These are phyloP conservation scores for Chaetogeoica ovagalla DNA, from an alignment of 2,888 invertebrate genomes.

Conservation along the genomic window DNA sequence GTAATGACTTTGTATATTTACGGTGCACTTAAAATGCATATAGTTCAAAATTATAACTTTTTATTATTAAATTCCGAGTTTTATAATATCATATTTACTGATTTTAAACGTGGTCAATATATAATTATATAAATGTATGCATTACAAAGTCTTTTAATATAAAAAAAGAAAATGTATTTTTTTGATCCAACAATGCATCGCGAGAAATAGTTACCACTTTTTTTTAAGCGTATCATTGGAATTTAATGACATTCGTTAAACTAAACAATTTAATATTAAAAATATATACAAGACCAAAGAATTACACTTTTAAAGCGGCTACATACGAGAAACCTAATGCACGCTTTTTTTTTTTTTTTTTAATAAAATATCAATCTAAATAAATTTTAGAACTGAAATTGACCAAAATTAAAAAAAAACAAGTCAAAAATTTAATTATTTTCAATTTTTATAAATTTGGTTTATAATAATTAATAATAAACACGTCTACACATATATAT, in stretches of 20 bases:
- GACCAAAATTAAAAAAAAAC: background rate
- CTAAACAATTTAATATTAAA: slow-evolving; percentile 5
- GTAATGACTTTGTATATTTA: background rate
- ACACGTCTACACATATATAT: no score
- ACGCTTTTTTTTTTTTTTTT: background rate
- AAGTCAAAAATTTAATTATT: background rate
- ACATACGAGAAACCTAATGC: no score
- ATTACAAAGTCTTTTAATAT: no score
- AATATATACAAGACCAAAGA: background rate
- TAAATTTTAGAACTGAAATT: background rate
- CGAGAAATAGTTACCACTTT: background rate
- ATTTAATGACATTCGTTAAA: background rate
- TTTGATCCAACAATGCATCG: background rate
- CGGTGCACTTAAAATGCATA: background rate
- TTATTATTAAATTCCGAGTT: background rate
- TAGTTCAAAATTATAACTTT: background rate
- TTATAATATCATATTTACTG: background rate
- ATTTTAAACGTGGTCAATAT: background rate
- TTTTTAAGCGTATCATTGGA: background rate
- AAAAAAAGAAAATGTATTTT: background rate
- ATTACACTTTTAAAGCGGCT: background rate
- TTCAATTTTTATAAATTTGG: background rate
- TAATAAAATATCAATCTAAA: background rate
- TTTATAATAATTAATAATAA: background rate
- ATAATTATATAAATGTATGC: no score